Evolutionary conservation across 2,113 vertebrate genomes (phyloP), one percentile per base, ranked within the genome.

Genomic region (Callopanchax toddi): DNA sequence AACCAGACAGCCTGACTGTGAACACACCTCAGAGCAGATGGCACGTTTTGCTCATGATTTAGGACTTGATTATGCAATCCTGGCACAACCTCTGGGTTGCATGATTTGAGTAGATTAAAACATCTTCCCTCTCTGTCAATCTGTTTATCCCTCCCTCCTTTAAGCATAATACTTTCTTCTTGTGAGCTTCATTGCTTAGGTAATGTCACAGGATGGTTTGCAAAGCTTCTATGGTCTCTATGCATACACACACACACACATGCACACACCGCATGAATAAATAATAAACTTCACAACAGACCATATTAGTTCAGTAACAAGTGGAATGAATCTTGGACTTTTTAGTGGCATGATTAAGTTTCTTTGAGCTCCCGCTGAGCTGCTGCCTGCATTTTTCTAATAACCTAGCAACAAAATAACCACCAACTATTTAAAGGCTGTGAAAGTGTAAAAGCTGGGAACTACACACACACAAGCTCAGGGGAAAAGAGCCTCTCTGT

Each of bases 31-130:
- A 26, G 64, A 80, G 67, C 84, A 84, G 84, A 88, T 81, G 85
- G 69, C 50, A 48, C 15, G 11, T 78, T 81, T 83, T 65, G 59
- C 22, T 54, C 34, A 11, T 22, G 2, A 60, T 71, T 77, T 70
- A 74, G 70, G 61, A 71, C 61, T 43, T 39, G 49, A 71, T 89
- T 85, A 80, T 22, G 73, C 61, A 79, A 78, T 72, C 73, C 67
- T 86, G 88, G 72, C 81, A 76, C 20, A 63, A 77, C 44, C 73
- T 58, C 60, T 52, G 55, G 60, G 55, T 68, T 86, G 71, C 83
- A 81, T 87, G 74, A 81, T 81, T 76, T 74, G 53, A 86, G 49
- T 50, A 82, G 81, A 90, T 91, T 90, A 87, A 44, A 78, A 67
- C 60, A 75, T 82, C 70, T 74, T 71, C 25, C 16, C 67, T 63